A percentile compares a stretch with the other conserved stretches of the same genome.
Evolutionary conservation across 2,797 vertebrate genomes (phyloP).

Genomic region (Scomberomorus guttatus): DNA sequence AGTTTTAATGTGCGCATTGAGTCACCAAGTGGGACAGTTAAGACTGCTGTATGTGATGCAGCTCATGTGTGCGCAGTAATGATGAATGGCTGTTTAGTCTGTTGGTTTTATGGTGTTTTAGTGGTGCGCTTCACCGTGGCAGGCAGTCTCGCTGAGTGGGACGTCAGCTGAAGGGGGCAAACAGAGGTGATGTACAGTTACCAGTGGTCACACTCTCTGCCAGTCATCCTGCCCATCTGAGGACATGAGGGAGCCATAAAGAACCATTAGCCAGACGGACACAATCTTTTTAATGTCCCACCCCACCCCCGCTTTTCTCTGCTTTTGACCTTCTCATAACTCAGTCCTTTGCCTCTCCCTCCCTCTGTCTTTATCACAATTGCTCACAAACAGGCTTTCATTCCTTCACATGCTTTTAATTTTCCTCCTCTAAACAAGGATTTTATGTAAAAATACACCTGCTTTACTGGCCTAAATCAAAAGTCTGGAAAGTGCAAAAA

Average conservation of each 20-base stretch:
- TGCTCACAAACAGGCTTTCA: slow-evolving; percentile 59
- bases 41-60: slow-evolving; percentile 73
- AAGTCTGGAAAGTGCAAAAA: slow-evolving; percentile 35
- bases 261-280: slow-evolving; percentile 83
- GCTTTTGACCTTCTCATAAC: slow-evolving; percentile 80
- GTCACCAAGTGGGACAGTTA: slow-evolving; percentile 81
- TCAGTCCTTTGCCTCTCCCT: slow-evolving; percentile 58
- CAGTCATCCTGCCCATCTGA: slow-evolving; percentile 80
- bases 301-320: slow-evolving; percentile 65
- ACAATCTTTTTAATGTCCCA: slow-evolving; percentile 84
- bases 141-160: slow-evolving; percentile 69
- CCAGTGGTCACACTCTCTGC: slow-evolving; percentile 79
- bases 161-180: slow-evolving; percentile 69
- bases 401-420: slow-evolving; percentile 62
- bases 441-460: slow-evolving; percentile 54
- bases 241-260: slow-evolving; percentile 80
- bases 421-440: slow-evolving; percentile 38
- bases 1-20: slow-evolving; percentile 85
- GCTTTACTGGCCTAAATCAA: slow-evolving; percentile 30
- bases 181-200: slow-evolving; percentile 82
- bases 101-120: slow-evolving; percentile 84
- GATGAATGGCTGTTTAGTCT: slow-evolving; percentile 88
- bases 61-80: slow-evolving; percentile 78
- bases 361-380: slow-evolving; percentile 52
- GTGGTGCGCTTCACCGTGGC: slow-evolving; percentile 76